Percentiles rank a stretch among this genome's conserved stretches.
Conservation (phyloP, 2,888 invertebrate genomes). For the Microctonus aethiopoides region DNA sequence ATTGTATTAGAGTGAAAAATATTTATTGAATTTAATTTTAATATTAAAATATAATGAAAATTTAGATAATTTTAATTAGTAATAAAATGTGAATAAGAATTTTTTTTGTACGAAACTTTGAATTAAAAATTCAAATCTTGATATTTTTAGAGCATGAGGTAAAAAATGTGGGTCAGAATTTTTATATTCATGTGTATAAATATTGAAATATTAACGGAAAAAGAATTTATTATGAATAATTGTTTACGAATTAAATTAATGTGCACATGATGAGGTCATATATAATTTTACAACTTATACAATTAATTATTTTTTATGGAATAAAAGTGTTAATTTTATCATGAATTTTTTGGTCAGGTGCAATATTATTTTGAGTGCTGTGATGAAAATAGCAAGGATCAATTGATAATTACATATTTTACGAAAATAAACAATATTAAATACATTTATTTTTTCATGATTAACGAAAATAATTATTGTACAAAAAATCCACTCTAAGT, state of each 20-base stretch:
- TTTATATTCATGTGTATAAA: not conserved
- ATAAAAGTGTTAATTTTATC: not conserved
- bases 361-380: not conserved
- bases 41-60: too few species aligned
- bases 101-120: not conserved
- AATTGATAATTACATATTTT: constrained; percentile 24
- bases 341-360: not conserved
- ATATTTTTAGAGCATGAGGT: not conserved
- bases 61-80: not conserved
- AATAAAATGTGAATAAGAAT: not conserved
- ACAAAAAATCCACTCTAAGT: constrained; percentile 26
- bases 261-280: not conserved
- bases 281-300: not conserved
- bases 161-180: not conserved
- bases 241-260: not conserved
- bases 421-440: constrained; percentile 35
- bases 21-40: not conserved
- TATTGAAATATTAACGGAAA: not conserved
- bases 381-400: not conserved
- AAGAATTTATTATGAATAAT: not conserved
- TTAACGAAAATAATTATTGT: constrained; percentile 36
- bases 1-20: not conserved
- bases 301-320: not conserved
- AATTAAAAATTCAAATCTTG: not conserved
- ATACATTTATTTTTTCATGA: constrained; percentile 40